A percentile compares a stretch with the other conserved stretches of the same genome.
Evolutionary conservation across 2,888 invertebrate species (phyloP).

Genomic region (Prosapia bicincta): DNA sequence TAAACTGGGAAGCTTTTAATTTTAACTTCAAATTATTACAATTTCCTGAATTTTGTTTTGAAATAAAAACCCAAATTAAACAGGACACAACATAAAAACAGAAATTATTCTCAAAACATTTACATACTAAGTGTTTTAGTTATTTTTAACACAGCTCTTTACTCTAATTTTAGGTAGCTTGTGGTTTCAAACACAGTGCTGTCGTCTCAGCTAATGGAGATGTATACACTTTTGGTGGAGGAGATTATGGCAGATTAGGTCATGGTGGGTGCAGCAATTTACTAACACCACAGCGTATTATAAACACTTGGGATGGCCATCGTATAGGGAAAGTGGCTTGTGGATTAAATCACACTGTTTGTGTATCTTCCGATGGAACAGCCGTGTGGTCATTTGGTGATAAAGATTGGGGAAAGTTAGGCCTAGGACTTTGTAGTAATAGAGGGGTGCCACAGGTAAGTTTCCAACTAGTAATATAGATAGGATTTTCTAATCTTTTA

Average conservation of each 20-base stretch:
- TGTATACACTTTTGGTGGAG: conserved; percentile 62
- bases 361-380: conserved; percentile 55
- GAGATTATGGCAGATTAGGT: conserved; percentile 59
- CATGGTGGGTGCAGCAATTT: conserved; percentile 56
- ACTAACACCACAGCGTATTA: not conserved
- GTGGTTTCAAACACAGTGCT: conserved; percentile 63
- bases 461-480: too few species aligned
- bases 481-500: too few species aligned
- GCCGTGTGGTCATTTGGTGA: conserved; percentile 63
- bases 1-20: too few species aligned
- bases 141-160: too few species aligned
- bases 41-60: too few species aligned
- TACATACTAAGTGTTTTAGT: too few species aligned
- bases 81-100: too few species aligned
- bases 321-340: conserved; percentile 51
- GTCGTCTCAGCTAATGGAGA: conserved; percentile 61
- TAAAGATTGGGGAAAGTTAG: conserved; percentile 61
- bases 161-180: too few species aligned
- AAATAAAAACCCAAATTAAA: too few species aligned
- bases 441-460: conserved; percentile 49
- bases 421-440: conserved; percentile 49
- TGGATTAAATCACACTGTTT: conserved; percentile 61
- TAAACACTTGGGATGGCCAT: not conserved
- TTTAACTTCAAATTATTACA: too few species aligned
- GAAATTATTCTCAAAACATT: too few species aligned